Base-by-base conservation (phyloP, 2,888 invertebrate genomes). In the Alentia gelatinosa region DNA sequence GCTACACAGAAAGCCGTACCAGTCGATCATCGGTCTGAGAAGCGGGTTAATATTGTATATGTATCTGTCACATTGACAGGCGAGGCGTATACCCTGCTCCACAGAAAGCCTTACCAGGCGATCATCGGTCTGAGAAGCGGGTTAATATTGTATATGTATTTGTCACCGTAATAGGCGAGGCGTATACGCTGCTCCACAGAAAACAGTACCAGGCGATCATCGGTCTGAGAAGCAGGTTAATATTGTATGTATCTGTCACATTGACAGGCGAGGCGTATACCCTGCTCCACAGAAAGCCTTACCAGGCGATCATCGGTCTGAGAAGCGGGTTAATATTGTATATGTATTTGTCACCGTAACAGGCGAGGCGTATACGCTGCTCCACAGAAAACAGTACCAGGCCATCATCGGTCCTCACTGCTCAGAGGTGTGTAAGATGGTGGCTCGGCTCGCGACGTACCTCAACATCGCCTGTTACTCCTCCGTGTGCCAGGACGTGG, bases 381-480 rank as follows among this genome's bases (percentile, higher is more conserved):
- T 93, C 12, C 63, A 88, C 26, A 19, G 30, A 15, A 56, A 68
- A 23, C 89, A 68, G 12, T 93, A 93, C 89, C 74, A 86, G 63
- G 93, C 92, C 30, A 92, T 93, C 12, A 93, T 93, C 83, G 93
- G 93, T 5, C 93, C 93, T 0, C 92, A 91, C 50, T 93, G 93
- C 88, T 93, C 93, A 5, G 90, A 90, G 9, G 93, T 93, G 30
- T 93, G 93, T 86, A 89, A 92, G 33, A 90, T 91, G 47, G 93
- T 93, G 4, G 93, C 92, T 0, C 90, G 93, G 15, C 88, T 93
- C 4, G 93, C 93, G 0, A 90, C 93, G 3, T 93, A 92, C 63
- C 88, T 92, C 37, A 93, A 93, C 63, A 91, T 93, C 9, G 91
- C 93, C 9, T 91, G 91, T 83, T 93, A 93, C 89, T 89, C 93